These are phyloP conservation scores for Cataglyphis albicans DNA, from an alignment of 2,888 invertebrate species.

Conservation along the genomic window DNA sequence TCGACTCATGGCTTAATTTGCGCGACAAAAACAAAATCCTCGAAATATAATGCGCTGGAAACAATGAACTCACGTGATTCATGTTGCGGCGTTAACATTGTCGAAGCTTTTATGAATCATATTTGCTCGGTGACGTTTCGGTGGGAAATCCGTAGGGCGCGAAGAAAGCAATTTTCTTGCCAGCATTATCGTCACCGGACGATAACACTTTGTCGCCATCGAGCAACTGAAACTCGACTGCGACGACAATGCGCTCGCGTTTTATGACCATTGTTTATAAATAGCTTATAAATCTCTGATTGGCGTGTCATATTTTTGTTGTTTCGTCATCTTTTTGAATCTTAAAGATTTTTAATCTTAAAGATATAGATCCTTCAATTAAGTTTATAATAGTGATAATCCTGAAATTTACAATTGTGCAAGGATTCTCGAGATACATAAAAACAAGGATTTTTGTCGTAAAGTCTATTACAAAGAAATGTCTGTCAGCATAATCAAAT, in stretches of 20 bases:
- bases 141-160: slow-evolving; percentile 7
- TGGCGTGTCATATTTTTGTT: neutral
- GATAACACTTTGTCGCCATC: slow-evolving; percentile 21
- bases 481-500: neutral
- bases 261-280: slow-evolving; percentile 29
- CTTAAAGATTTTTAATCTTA: neutral
- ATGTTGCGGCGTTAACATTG: slow-evolving; percentile 20
- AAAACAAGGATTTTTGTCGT: neutral
- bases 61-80: slow-evolving; percentile 42
- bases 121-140: slow-evolving; percentile 6
- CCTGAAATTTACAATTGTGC: neutral
- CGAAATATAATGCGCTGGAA: slow-evolving; percentile 8
- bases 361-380: neutral
- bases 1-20: slow-evolving; percentile 23
- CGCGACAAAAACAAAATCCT: slow-evolving; percentile 17
- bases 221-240: neutral
- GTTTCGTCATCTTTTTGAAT: neutral
- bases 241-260: slow-evolving; percentile 9
- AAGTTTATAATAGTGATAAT: neutral
- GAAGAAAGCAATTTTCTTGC: slow-evolving; percentile 47
- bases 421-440: neutral
- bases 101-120: slow-evolving; percentile 36
- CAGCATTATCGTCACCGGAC: slow-evolving; percentile 11
- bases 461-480: neutral
- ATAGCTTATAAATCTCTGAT: neutral